Evolutionary conservation across 2,113 vertebrate genomes (phyloP), one percentile per base, ranked within the genome.

Genomic region (Columba livia): DNA sequence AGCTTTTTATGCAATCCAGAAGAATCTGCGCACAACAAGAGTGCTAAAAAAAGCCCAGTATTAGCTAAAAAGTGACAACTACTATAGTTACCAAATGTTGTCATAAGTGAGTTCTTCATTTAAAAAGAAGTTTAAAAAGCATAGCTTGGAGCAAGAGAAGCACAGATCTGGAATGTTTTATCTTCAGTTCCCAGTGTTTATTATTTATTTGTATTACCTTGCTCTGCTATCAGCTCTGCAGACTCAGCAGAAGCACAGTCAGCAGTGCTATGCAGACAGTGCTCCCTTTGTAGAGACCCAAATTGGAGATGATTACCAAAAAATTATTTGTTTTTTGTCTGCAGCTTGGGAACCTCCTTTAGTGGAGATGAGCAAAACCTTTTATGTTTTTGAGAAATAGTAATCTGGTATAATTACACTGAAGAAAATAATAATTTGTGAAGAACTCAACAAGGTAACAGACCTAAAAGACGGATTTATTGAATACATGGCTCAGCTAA

Each of bases 121-220:
- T 87, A 67, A 60, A 70, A 90, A 42, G 12, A 51, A 60, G 8
- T 42, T 61, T 31, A 2, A 73, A 87, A 91, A 70, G 62, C 65
- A 65, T 7, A 72, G 36, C 58, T 53, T 57, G 50, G 42, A 84
- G 73, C 57, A 90, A 53, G 11, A 83, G 8, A 6, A 92, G 51
- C 80, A 84, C 15, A 82, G 53, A 84, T 32, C 65, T 77, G 71
- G 84, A 88, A 23, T 47, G 44, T 47, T 93, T 86, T 42, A 79
- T 54, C 65, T 75, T 79, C 36, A 26, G 31, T 75, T 93, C 69
- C 58, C 57, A 84, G 72, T 29, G 61, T 84, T 92, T 84, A 79
- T 91, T 84, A 95, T 89, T 92, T 92, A 92, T 80, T 94, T 92
- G 83, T 42, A 65, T 61, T 94, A 94, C 92, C 92, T 94, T 79